Evolutionary conservation across 2,113 vertebrate species (phyloP), one percentile per base, ranked within the genome.

Genomic region (Gorsachius goisagi): DNA sequence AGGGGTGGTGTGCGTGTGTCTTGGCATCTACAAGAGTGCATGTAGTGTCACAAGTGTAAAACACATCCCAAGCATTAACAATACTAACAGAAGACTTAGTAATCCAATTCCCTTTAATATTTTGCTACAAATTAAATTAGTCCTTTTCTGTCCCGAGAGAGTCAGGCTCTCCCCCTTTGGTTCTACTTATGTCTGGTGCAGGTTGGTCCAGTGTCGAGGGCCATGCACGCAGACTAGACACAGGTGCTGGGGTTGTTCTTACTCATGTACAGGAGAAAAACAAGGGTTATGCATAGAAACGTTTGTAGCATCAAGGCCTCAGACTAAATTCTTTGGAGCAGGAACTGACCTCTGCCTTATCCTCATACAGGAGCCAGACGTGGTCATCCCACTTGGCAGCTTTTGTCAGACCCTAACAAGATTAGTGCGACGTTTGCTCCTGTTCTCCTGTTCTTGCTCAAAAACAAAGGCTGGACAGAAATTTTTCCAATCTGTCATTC

Each of bases 231-330:
- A 74, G 82, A 39, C 50, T 33, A n/a, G 76, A 72, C 60, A 81
- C 8, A 32, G 68, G 68, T 59, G 58, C 58, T 89, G 85, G 55
- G 69, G 37, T 47, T 47, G 55, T 15, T 90, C 66, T 77, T 55
- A n/a, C 9, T 50, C 9, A 5, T 53, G 91, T 53, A 50, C 23
- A 75, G 32, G 32, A 85, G 45, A 26, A 93, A 73, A 85, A 60
- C 13, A 87, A 91, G 37, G 50, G 41, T 85, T 85, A 89, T 83
- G 89, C 92, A 95, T 81, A 91, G 92, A 91, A 95, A 41, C 56
- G 60, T 74, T 79, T 50, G 62, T 60, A 89, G 68, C 33, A 68
- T 82, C 93, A 88, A 92, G 85, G 89, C 88, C 90, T 93, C 83
- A 67, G 69, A 83, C 89, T 75, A 26, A 68, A 85, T 60, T 86